These are phyloP conservation scores for Romanogobio albipinnatus DNA, from an alignment of 2,113 vertebrate species.

Conservation along the genomic window DNA sequence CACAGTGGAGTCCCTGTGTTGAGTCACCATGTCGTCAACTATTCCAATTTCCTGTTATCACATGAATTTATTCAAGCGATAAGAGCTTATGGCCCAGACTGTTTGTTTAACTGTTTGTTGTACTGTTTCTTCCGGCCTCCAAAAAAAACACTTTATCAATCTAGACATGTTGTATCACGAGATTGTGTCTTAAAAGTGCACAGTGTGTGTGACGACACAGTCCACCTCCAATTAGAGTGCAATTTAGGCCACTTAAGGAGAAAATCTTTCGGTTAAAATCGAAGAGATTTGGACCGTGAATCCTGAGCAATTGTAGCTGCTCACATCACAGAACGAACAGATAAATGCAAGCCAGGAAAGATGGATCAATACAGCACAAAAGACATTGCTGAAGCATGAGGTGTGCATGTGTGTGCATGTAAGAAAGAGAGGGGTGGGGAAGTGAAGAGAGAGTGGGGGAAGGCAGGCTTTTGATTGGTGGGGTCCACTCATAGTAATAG, in stretches of 20 bases:
- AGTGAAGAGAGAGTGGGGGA: neutral
- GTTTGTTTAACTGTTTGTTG: conserved; percentile 18
- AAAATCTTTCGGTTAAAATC: conserved; percentile 56
- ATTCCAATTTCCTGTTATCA: conserved; percentile 58
- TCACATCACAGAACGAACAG: neutral
- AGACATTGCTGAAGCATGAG: conserved; percentile 51
- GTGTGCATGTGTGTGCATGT: conserved; percentile 18
- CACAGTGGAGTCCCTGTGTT: conserved; percentile 57
- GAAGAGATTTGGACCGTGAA: conserved; percentile 41
- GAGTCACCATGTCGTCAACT: conserved; percentile 49
- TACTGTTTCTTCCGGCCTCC: neutral
- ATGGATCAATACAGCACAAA: conserved; percentile 66
- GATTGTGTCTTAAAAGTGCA: conserved; percentile 5
- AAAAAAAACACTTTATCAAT: neutral
- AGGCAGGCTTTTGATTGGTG: neutral
- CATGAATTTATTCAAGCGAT: conserved; percentile 41
- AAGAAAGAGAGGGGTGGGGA: neutral
- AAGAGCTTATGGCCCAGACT: neutral
- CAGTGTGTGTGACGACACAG: neutral
- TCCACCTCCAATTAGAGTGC: conserved; percentile 54
- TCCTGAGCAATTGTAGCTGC: conserved; percentile 10
- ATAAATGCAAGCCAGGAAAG: neutral
- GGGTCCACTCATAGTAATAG: neutral
- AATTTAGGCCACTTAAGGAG: conserved; percentile 58
- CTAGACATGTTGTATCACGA: neutral